Percentiles rank a stretch among this genome's conserved stretches.
These are phyloP conservation scores for Lacanobia oleracea DNA, from an alignment of 2,888 invertebrate species.

Conservation along the genomic window DNA sequence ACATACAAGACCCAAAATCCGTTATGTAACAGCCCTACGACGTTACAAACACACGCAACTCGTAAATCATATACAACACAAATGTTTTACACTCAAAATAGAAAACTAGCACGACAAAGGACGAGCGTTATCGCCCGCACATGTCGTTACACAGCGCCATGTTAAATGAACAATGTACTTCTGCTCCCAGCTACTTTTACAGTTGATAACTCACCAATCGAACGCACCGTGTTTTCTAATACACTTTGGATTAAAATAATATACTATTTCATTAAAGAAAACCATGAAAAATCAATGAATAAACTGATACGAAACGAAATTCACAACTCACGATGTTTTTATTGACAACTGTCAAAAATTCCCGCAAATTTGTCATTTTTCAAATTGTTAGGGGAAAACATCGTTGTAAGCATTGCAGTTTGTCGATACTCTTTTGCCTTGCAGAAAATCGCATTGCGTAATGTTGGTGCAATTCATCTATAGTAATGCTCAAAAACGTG, in stretches of 20 bases:
- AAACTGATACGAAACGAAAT: slow-evolving; percentile 73
- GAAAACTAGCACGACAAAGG: slow-evolving; percentile 82
- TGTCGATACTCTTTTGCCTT: slow-evolving; percentile 46
- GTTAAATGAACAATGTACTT: slow-evolving; percentile 82
- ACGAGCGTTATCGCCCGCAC: slow-evolving; percentile 86
- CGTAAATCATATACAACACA: slow-evolving; percentile 72
- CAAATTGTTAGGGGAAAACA: slow-evolving; percentile 31
- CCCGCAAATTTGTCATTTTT: slow-evolving; percentile 86
- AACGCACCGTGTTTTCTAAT: slow-evolving; percentile 69
- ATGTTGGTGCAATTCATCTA: slow-evolving; percentile 4
- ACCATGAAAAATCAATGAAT: slow-evolving; percentile 67
- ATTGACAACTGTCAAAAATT: slow-evolving; percentile 89
- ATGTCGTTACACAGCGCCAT: slow-evolving; percentile 88
- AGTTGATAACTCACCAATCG: slow-evolving; percentile 81
- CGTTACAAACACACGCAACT: slow-evolving; percentile 75
- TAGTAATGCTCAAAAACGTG: slow-evolving; percentile 38
- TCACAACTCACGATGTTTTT: slow-evolving; percentile 83
- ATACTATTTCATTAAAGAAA: slow-evolving; percentile 58
- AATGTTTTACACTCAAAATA: slow-evolving; percentile 73
- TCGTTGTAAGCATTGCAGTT: slow-evolving; percentile 41
- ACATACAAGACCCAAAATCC: slow-evolving; percentile 78
- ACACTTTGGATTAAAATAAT: slow-evolving; percentile 58
- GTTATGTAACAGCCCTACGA: slow-evolving; percentile 79
- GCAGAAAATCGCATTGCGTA: slow-evolving; percentile 25
- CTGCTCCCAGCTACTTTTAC: slow-evolving; percentile 69